phyloP scores from a whole-genome alignment of 2,797 vertebrate species.

The Lacerta agilis region DNA sequence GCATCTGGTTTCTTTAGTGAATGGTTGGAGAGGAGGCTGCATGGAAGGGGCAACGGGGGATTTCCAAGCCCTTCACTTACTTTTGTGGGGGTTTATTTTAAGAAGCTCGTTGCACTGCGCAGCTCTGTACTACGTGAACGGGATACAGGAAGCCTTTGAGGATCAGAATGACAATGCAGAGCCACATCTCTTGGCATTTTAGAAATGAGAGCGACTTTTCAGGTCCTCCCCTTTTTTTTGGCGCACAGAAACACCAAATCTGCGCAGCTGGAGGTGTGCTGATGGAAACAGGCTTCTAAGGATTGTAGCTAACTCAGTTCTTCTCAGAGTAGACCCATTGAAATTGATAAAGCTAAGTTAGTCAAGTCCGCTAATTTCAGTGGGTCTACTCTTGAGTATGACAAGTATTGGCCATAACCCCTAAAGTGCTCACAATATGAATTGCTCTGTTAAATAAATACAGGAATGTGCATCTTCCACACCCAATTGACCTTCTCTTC shows the following conservation, averaged over 20 bases:
- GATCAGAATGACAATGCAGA: not conserved
- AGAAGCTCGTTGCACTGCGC: not conserved
- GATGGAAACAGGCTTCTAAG: not conserved
- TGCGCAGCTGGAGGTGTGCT: not conserved
- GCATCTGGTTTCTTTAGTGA: constrained; percentile 69
- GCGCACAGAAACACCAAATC: not conserved
- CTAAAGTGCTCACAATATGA: not conserved
- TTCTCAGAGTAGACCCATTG: too few species aligned
- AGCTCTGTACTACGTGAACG: not conserved
- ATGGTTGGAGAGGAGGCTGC: constrained; percentile 28
- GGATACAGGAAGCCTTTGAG: not conserved
- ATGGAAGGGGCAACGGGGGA: constrained; percentile 50
- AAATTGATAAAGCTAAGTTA: too few species aligned
- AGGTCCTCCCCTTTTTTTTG: not conserved
- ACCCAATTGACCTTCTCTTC: not conserved
- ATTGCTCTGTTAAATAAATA: not conserved
- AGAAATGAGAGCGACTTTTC: not conserved
- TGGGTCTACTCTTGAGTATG: too few species aligned
- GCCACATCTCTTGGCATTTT: not conserved
- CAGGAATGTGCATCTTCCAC: not conserved
- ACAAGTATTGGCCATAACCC: too few species aligned
- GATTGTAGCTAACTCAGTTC: too few species aligned
- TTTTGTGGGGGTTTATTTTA: not conserved
- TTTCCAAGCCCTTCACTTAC: constrained; percentile 65
- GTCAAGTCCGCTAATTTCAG: too few species aligned